Base-by-base conservation (phyloP, 2,888 invertebrate genomes). In the Temnothorax ravouxi region DNA sequence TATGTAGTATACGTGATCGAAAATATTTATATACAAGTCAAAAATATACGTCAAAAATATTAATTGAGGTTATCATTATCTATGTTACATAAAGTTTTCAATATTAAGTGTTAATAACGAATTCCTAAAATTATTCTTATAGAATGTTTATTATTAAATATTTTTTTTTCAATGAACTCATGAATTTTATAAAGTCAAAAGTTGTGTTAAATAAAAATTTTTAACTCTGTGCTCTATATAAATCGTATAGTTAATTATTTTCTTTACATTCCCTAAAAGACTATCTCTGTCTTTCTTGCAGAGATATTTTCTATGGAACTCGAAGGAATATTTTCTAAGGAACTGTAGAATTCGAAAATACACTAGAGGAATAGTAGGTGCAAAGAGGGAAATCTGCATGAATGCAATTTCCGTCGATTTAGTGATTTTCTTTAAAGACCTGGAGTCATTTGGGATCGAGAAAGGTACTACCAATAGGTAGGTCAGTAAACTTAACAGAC, bases 371-470 rank as follows among this genome's bases (percentile, higher is more conserved):
- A 71, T 64, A 38, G 61, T 54, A 64, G 77, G 52, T 76, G 84
- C 61, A 86, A 85, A 84, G 54, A 52, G 69, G 69, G 64, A 79
- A 74, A 87, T 88, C 80, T 83, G 66, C 85, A 83, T 84, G 74
- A 83, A 87, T 56, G 69, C 66, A 62, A 83, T 84, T 85, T 85
- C 56, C 82, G 56, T 71, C 52, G 79, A 88, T 84, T 87, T 83
- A 83, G 71, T 52, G 76, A 56, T 71, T 52, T 62, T 69, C 77
- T 52, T 72, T 66, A 69, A 29, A 62, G 61, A 41, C 54, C 11
- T n/a, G 25, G 13, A 64, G 76, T 80, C 56, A 84, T 77, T 87
- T 74, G n/a, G 50, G n/a, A 52, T 56, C 54, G 29, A 54, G 75
- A 15, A 66, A 71, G 38, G 59, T 52, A 34, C 11, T 52, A 34